These are phyloP conservation scores for Campaea margaritaria DNA, from an alignment of 2,888 invertebrate genomes.

Conservation along the genomic window DNA sequence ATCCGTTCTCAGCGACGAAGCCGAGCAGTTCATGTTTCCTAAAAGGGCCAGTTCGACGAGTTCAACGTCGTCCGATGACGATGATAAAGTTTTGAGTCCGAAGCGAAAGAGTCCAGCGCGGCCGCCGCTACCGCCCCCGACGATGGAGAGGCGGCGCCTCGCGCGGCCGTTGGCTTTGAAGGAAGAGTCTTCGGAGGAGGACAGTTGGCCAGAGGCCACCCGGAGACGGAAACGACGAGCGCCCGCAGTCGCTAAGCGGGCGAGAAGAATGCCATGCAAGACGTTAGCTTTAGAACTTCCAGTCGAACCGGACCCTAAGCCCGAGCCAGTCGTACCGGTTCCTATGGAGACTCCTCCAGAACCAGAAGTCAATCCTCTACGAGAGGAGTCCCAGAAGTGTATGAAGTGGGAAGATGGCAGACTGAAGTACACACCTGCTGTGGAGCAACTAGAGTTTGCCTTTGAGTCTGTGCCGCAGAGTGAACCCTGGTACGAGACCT, in stretches of 20 bases:
- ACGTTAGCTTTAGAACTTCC: slow-evolving; percentile 38
- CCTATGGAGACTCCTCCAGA: slow-evolving; percentile 25
- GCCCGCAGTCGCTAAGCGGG: slow-evolving; percentile 54
- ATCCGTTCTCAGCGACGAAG: slow-evolving; percentile 92
- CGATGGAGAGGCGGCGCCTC: slow-evolving; percentile 64
- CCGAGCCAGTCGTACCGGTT: slow-evolving; percentile 36
- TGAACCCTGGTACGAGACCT: slow-evolving; percentile 93
- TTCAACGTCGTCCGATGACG: slow-evolving; percentile 84
- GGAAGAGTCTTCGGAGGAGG: slow-evolving; percentile 80
- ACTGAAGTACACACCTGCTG: slow-evolving; percentile 77
- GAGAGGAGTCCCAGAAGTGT: slow-evolving; percentile 68
- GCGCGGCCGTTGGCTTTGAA: slow-evolving; percentile 75
- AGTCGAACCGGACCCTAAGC: slow-evolving; percentile 49
- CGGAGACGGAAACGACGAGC: slow-evolving; percentile 62
- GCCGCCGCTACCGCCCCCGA: slow-evolving; percentile 69
- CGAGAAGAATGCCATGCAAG: slow-evolving; percentile 40
- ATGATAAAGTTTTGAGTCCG: slow-evolving; percentile 61
- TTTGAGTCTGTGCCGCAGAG: slow-evolving; percentile 90
- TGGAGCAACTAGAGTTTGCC: slow-evolving; percentile 88
- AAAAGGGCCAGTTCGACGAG: slow-evolving; percentile 86
- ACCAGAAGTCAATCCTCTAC: slow-evolving; percentile 56
- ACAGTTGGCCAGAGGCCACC: slow-evolving; percentile 72
- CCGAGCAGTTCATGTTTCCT: slow-evolving; percentile 94
- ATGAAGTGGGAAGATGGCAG: slow-evolving; percentile 80
- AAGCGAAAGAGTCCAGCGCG: slow-evolving; percentile 71